Evolutionary conservation across 2,797 vertebrate species (phyloP), one percentile per base, ranked within the genome.

Genomic region (Eospalax fontanierii): DNA sequence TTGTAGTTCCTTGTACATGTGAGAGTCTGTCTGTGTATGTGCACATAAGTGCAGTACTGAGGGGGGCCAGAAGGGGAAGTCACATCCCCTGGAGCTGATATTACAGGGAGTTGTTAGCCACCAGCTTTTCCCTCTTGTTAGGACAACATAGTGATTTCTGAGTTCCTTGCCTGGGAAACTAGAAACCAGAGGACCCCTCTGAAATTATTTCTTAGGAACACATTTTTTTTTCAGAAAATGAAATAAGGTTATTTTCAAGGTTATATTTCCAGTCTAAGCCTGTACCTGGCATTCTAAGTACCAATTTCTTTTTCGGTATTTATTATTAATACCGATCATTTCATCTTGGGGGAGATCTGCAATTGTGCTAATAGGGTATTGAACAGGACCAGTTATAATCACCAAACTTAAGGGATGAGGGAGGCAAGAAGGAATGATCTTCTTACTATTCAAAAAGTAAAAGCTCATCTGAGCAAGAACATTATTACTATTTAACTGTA

Each of bases 201-300:
- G 24, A 92, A 81, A 86, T 46, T 74, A 79, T 82, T 82, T 94
- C 78, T 89, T 30, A 66, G 43, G 89, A 89, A 91, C 16, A 59
- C 10, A 46, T 61, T 82, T 54, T 54, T 54, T 12, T 46, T 46
- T 54, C 14, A 54, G 50, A 54, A 54, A 54, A 54, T 9, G 4
- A n/a, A 16, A 78, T 63, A 89, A 86, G n/a, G 76, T 11, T n/a
- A n/a, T n/a, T n/a, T n/a, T 83, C 33, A 78, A 73, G 63, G 10
- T 46, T 89, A 28, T 50, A 50, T 71, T 57, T 38, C 30, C 68
- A 84, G 30, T 22, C 7, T 50, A 61, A 78, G 85, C 6, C 63
- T 59, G 65, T 57, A 82, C n/a, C 28, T 35, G 50, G 33, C 57
- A 78, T 82, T 54, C 6, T 70, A 84, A 90, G 68, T 74, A 19